Evolutionary conservation across 2,797 vertebrate species (phyloP).

Genomic region (Bradypodion ventrale): DNA sequence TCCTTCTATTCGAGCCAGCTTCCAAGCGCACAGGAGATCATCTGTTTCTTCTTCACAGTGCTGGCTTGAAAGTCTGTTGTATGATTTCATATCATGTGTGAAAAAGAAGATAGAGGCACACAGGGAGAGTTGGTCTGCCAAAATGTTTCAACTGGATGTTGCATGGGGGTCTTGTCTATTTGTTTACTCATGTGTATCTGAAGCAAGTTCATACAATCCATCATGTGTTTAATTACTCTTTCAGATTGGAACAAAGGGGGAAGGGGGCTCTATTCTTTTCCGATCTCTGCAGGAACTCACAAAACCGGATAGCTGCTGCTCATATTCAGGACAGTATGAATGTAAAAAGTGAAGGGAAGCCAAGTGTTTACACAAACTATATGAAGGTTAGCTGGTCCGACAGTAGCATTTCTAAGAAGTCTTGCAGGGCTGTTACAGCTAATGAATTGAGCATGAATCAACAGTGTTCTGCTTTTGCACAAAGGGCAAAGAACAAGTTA

Average conservation of each 20-base stretch:
- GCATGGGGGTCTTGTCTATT: conserved; percentile 7
- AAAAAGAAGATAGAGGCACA: conserved; percentile 29
- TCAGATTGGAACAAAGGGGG: neutral
- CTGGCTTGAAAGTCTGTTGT: conserved; percentile 33
- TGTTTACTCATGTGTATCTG: conserved; percentile 10
- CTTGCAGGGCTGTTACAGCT: neutral
- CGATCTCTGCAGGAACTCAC: conserved; percentile 6
- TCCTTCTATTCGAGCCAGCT: conserved; percentile 24
- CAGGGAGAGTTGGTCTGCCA: conserved; percentile 12
- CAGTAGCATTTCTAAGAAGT: conserved; percentile 26
- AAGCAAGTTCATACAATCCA: conserved; percentile 1
- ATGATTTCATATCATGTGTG: neutral
- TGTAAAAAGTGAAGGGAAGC: neutral
- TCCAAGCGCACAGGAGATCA: conserved; percentile 16
- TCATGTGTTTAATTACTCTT: neutral
- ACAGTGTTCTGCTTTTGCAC: neutral
- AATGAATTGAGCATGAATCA: conserved; percentile 23
- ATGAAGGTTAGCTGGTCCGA: neutral
- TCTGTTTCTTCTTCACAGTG: conserved; percentile 40
- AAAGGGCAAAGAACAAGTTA: neutral
- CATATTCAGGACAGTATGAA: neutral
- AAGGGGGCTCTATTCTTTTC: neutral
- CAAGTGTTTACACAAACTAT: neutral
- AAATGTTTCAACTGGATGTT: neutral
- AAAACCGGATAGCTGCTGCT: neutral